These are phyloP conservation scores for Rhodinocichla rosea DNA, from an alignment of 2,113 vertebrate species.

Conservation along the genomic window DNA sequence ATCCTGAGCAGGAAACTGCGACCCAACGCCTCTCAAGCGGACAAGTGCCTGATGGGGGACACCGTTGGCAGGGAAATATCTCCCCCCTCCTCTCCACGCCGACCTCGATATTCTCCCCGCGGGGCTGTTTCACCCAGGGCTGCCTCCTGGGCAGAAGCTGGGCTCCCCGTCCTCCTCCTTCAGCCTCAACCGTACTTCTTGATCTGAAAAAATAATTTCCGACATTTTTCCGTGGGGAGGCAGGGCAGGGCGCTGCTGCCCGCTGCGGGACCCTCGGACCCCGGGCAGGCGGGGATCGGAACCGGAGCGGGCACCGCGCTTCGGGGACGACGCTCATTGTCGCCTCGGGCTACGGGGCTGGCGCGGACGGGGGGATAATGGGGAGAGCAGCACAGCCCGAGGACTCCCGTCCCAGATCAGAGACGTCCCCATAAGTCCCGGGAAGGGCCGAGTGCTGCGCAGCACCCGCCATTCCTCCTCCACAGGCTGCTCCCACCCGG, in stretches of 20 bases:
- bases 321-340: rapidly evolving
- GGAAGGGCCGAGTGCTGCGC: background rate
- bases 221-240: background rate
- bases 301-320: background rate
- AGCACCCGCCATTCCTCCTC: background rate
- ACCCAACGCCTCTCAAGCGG: background rate
- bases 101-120: background rate
- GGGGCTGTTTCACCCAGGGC: background rate
- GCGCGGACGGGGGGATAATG: background rate
- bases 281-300: background rate
- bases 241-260: background rate
- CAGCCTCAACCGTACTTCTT: background rate
- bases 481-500: background rate
- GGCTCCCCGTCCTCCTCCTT: background rate
- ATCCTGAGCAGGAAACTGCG: rapidly evolving
- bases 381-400: background rate
- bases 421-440: background rate
- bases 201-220: background rate
- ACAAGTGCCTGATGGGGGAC: background rate
- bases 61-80: background rate
- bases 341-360: background rate
- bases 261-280: background rate
- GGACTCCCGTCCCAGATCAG: background rate
- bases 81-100: rapidly evolving
- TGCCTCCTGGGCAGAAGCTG: background rate